Evolutionary conservation across 2,888 invertebrate species (phyloP).

Genomic region (Amphiduros pacificus): DNA sequence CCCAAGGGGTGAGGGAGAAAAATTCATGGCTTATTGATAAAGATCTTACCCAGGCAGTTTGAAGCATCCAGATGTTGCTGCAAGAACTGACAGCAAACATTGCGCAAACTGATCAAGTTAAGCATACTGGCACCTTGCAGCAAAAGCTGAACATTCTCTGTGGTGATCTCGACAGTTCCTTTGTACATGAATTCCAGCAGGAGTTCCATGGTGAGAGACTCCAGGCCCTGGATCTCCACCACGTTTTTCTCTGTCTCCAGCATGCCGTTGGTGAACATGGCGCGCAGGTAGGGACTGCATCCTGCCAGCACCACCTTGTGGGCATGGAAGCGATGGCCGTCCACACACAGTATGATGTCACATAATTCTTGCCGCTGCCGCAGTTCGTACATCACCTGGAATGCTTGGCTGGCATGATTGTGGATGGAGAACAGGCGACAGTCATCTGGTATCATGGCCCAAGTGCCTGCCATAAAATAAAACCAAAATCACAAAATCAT

Average conservation of each 20-base stretch:
- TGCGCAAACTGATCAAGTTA: conserved; percentile 44
- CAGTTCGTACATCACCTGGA: conserved; percentile 51
- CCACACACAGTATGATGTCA: conserved; percentile 49
- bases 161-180: conserved; percentile 48
- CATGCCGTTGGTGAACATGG: conserved; percentile 58
- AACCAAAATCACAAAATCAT: no score
- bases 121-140: conserved; percentile 54
- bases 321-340: conserved; percentile 46
- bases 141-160: conserved; percentile 52
- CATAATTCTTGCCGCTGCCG: conserved; percentile 44
- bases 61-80: conserved; percentile 51
- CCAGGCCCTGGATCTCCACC: conserved; percentile 52
- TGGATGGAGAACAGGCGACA: conserved; percentile 47
- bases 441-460: conserved; percentile 47
- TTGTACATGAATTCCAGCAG: conserved; percentile 56
- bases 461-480: no score
- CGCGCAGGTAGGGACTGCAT: conserved; percentile 53
- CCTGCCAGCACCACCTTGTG: conserved; percentile 54
- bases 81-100: conserved; percentile 50
- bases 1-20: no score
- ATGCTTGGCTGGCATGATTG: conserved; percentile 46
- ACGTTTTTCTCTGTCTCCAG: conserved; percentile 46
- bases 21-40: no score
- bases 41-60: conserved; percentile 54
- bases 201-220: conserved; percentile 47